Conservation (phyloP, 2,113 vertebrate species). For the Ceuthmochares aereus region DNA sequence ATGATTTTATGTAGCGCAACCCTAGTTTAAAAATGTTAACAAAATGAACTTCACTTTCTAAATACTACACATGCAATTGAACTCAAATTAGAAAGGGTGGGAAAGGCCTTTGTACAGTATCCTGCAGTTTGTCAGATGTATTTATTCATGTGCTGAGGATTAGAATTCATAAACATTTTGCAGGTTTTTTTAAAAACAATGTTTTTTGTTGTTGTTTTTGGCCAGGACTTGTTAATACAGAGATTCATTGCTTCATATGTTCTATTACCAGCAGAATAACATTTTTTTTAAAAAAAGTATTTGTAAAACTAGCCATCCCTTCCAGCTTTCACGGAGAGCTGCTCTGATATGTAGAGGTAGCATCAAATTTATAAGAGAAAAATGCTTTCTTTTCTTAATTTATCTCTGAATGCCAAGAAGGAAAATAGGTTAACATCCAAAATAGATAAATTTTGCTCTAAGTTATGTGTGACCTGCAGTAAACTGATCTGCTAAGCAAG, state of each 20-base stretch:
- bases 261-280: constrained; percentile 71
- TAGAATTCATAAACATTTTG: constrained; percentile 86
- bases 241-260: constrained; percentile 56
- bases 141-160: constrained; percentile 87
- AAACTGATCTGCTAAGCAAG: constrained; percentile 39
- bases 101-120: constrained; percentile 71
- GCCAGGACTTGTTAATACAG: constrained; percentile 68
- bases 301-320: constrained; percentile 6
- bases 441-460: background rate
- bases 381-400: constrained; percentile 8
- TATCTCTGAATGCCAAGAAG: background rate
- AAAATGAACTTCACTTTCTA: constrained; percentile 62
- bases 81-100: constrained; percentile 83
- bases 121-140: constrained; percentile 85
- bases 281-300: background rate
- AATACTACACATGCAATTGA: constrained; percentile 74
- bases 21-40: constrained; percentile 58
- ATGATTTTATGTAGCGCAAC: constrained; percentile 39
- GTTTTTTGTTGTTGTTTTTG: constrained; percentile 81
- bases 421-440: background rate
- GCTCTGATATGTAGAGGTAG: background rate
- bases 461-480: background rate
- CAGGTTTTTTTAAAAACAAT: constrained; percentile 71
- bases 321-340: background rate
- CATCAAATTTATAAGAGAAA: background rate